Evolutionary conservation across 2,797 vertebrate genomes (phyloP), one percentile per base, ranked within the genome.

Genomic region (Siniperca undulata): DNA sequence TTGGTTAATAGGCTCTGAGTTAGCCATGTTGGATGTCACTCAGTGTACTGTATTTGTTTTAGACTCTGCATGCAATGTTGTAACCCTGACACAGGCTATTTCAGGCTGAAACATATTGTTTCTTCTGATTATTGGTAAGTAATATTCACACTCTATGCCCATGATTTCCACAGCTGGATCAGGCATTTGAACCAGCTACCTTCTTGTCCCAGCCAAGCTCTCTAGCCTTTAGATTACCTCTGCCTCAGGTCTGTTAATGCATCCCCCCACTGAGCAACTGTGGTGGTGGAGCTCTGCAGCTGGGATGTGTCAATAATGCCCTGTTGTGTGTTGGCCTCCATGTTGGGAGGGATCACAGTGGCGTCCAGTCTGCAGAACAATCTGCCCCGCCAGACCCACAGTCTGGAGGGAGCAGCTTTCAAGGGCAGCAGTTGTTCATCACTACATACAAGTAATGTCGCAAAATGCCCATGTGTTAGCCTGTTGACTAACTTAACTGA

Each of bases 371-470:
- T 83, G 78, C 58, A 71, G 55, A 55, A 70, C 77, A 83, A 67
- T 88, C 81, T 42, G 73, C 77, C 83, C 84, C 70, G 1, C 74
- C 67, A 72, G 86, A 88, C 88, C 73, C 75, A 0, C 24, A 82
- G 85, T 85, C 88, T 88, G 78, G 71, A 78, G 82, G 81, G 76
- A 88, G 83, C 61, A 68, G 76, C 80, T 86, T 89, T 93, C 87
- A 89, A 89, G 87, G 85, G 74, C 92, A 92, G 85, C 95, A 95
- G 95, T 94, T 94, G 93, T 92, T 92, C 78, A n/a, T 59, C 34
- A 34, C 79, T 69, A 64, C 70, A 46, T 75, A 74, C 70, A 83
- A 64, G 75, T 68, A 55, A 82, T 80, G 85, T 72, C 27, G 10
- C 44, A 56, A 86, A 86, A 82, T 86, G 74, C 74, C 90, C 91